Evolutionary conservation across 2,113 vertebrate genomes (phyloP).

Genomic region (Mandrillus leucophaeus): DNA sequence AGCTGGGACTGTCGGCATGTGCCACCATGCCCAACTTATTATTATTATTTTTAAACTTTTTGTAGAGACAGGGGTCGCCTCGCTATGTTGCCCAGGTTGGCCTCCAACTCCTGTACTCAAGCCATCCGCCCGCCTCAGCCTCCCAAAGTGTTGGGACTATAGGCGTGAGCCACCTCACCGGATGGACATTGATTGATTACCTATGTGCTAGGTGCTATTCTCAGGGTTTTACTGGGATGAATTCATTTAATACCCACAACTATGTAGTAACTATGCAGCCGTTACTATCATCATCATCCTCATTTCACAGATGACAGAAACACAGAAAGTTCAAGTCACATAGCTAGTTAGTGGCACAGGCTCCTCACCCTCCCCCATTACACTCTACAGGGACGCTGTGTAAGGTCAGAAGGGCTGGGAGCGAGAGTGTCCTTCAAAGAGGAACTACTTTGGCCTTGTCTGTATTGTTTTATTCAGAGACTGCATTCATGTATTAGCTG

Average conservation of each 20-base stretch:
- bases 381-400: not conserved
- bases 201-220: not conserved
- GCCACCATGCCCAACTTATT: no score
- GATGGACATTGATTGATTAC: not conserved
- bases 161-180: no score
- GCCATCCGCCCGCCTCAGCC: no score
- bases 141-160: no score
- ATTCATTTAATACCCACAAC: not conserved
- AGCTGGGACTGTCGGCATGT: no score
- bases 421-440: not conserved
- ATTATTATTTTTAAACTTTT: no score
- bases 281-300: not conserved
- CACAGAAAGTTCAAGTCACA: conserved; percentile 6
- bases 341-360: not conserved
- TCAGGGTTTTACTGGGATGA: not conserved
- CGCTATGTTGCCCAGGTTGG: no score
- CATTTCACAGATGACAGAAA: not conserved
- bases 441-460: not conserved
- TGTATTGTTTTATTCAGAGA: not conserved
- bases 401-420: not conserved
- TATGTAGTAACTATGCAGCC: not conserved
- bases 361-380: not conserved
- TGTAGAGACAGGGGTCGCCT: no score
- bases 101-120: no score
- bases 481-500: not conserved